Conservation (phyloP, 2,113 vertebrate genomes). For the Grallaria varia region DNA sequence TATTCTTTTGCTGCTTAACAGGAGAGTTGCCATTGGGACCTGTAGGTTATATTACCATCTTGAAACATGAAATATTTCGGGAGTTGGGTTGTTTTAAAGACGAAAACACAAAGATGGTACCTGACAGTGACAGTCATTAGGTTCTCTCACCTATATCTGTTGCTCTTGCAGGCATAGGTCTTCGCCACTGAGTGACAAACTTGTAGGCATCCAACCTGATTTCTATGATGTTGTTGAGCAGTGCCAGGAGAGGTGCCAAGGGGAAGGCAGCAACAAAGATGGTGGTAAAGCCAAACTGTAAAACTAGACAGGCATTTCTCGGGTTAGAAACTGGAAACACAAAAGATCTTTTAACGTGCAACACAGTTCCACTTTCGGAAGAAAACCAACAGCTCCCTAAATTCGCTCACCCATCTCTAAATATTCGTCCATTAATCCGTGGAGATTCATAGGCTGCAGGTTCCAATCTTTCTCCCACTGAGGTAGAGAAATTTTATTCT, state of each 20-base stretch:
- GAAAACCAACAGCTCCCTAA: not conserved
- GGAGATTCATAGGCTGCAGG: conserved; percentile 96
- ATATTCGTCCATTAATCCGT: conserved; percentile 96
- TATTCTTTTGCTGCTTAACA: not conserved
- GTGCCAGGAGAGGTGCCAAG: conserved; percentile 91
- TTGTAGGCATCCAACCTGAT: conserved; percentile 98
- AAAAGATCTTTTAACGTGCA: not conserved
- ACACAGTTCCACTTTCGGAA: not conserved
- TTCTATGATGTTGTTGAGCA: conserved; percentile 98
- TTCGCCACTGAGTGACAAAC: conserved; percentile 96
- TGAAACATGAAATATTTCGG: not conserved
- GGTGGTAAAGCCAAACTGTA: conserved; percentile 98
- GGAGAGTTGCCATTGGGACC: not conserved
- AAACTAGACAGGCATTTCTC: conserved; percentile 74
- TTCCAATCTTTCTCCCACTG: conserved; percentile 99
- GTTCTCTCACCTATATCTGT: conserved; percentile 91
- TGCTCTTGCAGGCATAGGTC: conserved; percentile 94
- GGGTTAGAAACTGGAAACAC: not conserved
- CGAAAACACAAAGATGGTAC: not conserved
- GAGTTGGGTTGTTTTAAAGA: not conserved
- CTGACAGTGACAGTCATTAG: not conserved
- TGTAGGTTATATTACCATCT: not conserved
- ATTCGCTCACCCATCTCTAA: conserved; percentile 93
- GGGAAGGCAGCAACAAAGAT: conserved; percentile 98
- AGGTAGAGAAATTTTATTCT: conserved; percentile 85